These are phyloP conservation scores for Dioctria linearis DNA, from an alignment of 2,888 invertebrate genomes.

Conservation along the genomic window DNA sequence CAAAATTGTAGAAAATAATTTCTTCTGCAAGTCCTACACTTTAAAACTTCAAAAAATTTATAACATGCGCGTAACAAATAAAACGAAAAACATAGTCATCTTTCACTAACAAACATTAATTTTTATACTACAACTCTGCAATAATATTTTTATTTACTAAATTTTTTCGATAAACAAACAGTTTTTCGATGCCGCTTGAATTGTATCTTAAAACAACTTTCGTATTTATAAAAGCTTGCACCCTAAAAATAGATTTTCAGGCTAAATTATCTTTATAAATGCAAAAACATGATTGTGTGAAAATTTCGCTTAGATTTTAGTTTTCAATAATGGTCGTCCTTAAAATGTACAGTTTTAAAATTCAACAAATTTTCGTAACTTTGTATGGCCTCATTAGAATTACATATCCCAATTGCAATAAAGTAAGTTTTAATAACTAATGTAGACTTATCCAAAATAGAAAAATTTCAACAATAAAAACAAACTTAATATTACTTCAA, in stretches of 20 bases:
- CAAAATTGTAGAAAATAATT: too few species aligned
- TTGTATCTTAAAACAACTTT: conserved; percentile 15
- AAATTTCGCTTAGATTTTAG: conserved; percentile 1
- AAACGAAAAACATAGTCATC: too few species aligned
- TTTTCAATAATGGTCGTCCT: not conserved
- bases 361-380: conserved; percentile 9
- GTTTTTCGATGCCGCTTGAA: conserved; percentile 16
- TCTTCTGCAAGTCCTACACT: too few species aligned
- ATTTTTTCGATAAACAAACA: not conserved
- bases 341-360: conserved; percentile 17
- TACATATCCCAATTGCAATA: too few species aligned
- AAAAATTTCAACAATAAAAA: conserved; percentile 35
- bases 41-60: too few species aligned
- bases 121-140: too few species aligned
- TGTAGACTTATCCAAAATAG: conserved; percentile 20
- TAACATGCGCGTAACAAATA: too few species aligned
- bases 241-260: conserved; percentile 13
- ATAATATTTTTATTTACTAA: too few species aligned
- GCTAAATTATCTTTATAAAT: conserved; percentile 12
- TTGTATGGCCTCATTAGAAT: not conserved
- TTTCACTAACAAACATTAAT: too few species aligned
- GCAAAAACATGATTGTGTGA: conserved; percentile 38
- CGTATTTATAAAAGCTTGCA: not conserved
- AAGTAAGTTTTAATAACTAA: conserved; percentile 2
- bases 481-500: conserved; percentile 19